Percentiles rank a stretch among this genome's conserved stretches.
Conservation (phyloP, 2,113 vertebrate genomes). For the Ardeotis arabs region DNA sequence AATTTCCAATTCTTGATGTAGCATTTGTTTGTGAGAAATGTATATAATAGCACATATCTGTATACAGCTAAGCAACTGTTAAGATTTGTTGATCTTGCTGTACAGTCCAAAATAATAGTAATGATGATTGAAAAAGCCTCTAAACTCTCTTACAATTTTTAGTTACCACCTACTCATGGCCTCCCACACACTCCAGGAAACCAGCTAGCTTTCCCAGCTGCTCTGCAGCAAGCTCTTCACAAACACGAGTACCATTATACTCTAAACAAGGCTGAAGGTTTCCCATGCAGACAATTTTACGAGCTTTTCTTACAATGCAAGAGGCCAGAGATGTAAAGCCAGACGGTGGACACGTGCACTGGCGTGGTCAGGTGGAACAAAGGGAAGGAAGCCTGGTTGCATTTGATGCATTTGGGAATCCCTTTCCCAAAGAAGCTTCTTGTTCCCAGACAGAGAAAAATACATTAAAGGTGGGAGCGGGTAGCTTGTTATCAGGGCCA, state of each 20-base stretch:
- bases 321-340: not conserved
- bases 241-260: not conserved
- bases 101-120: not conserved
- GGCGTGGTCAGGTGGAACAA: not conserved
- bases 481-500: not conserved
- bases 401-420: not conserved
- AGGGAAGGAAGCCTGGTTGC: not conserved
- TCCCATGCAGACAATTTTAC: not conserved
- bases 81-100: not conserved
- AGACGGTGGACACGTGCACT: accelerated
- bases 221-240: not conserved
- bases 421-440: not conserved
- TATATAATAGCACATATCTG: not conserved
- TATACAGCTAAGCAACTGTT: not conserved
- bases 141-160: constrained; percentile 2
- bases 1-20: not conserved
- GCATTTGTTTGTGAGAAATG: not conserved
- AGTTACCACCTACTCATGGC: constrained; percentile 45
- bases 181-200: constrained; percentile 13
- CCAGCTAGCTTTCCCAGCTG: constrained; percentile 23
- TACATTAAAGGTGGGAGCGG: not conserved
- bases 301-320: not conserved
- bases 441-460: not conserved
- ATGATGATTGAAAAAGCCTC: not conserved
- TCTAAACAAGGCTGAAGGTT: not conserved